These are phyloP conservation scores for Phaethon lepturus DNA, from an alignment of 2,113 vertebrate species.

Conservation along the genomic window DNA sequence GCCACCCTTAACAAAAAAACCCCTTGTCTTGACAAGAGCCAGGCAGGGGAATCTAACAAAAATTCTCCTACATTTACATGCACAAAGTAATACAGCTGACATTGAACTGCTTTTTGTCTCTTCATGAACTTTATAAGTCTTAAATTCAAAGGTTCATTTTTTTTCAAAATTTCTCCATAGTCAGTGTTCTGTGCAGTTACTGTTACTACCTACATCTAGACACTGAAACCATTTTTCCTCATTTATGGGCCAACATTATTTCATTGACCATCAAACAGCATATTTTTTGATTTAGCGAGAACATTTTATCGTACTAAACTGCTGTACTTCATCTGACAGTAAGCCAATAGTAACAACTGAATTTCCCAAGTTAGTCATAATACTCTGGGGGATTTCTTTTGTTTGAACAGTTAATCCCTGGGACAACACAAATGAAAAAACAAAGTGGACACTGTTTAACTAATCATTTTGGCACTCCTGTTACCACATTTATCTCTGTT, in stretches of 20 bases:
- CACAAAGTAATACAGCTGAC: not conserved
- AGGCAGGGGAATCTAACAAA: not conserved
- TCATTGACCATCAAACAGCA: not conserved
- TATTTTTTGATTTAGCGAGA: not conserved
- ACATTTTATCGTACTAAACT: not conserved
- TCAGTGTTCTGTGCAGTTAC: not conserved
- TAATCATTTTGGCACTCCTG: not conserved
- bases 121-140: not conserved
- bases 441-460: not conserved
- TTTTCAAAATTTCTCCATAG: not conserved
- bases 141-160: not conserved
- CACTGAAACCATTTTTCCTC: not conserved
- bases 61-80: not conserved
- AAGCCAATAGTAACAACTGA: not conserved
- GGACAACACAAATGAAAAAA: slow-evolving; percentile 35
- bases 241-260: not conserved
- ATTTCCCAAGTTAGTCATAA: slow-evolving; percentile 26
- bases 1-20: not conserved
- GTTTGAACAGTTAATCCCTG: slow-evolving; percentile 30
- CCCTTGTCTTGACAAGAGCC: not conserved
- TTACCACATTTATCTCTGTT: not conserved
- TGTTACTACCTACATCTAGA: not conserved
- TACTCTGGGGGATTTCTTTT: slow-evolving; percentile 32
- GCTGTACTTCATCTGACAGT: not conserved
- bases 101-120: not conserved